Percentiles rank a stretch among this genome's conserved stretches.
Conservation (phyloP, 30 jellyfish, hydroid and myxozoan species). For the Aurelia aurita complex sp. Pacific region DNA sequence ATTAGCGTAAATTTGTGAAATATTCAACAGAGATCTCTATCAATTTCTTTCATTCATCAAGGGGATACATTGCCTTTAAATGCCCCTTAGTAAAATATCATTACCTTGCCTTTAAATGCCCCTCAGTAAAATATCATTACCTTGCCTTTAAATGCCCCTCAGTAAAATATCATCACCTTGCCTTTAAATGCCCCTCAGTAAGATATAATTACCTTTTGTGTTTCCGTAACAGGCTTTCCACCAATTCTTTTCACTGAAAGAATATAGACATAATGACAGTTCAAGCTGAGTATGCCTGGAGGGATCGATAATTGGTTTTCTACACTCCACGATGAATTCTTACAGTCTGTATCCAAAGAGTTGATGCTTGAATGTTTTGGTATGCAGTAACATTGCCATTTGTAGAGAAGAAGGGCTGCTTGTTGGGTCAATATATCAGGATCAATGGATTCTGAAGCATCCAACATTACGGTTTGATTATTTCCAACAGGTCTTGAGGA, state of each 20-base stretch:
- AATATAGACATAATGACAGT: background rate
- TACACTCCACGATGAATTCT: conserved; percentile 16
- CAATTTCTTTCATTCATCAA: no score
- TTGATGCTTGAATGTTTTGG: background rate
- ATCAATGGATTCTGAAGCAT: conserved; percentile 68
- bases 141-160: no score
- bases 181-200: background rate
- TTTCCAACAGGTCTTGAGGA: conserved; percentile 48
- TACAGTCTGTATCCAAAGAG: background rate
- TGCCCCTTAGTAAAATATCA: no score
- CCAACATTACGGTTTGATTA: conserved; percentile 52
- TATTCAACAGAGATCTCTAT: no score
- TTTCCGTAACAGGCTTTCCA: conserved; percentile 18
- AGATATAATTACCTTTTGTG: conserved; percentile 46
- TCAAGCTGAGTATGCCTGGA: conserved; percentile 33
- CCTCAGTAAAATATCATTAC: no score
- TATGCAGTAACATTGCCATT: conserved; percentile 44
- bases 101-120: no score
- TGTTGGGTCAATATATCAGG: conserved; percentile 37
- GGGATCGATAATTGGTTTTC: background rate
- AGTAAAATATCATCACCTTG: conserved; percentile 19
- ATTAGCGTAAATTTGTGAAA: no score
- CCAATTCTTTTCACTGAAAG: conserved; percentile 28
- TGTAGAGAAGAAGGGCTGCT: conserved; percentile 28
- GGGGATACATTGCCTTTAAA: no score